Conservation (phyloP, 2,888 invertebrate genomes). For the Archips crataeganus region DNA sequence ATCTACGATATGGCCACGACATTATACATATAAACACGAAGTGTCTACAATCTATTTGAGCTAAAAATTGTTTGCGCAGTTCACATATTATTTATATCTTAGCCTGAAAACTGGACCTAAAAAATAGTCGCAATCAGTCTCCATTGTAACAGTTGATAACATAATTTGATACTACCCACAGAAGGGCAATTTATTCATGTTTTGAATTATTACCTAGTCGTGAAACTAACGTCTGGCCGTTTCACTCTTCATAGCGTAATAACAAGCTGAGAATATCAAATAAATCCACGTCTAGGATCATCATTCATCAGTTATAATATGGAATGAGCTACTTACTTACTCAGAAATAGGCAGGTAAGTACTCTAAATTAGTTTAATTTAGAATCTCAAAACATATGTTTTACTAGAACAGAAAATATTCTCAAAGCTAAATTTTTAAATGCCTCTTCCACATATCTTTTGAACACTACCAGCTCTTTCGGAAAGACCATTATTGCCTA, state of each 20-base stretch:
- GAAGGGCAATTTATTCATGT: conserved; percentile 33
- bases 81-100: not conserved
- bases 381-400: no score
- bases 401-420: no score
- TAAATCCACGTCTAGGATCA: conserved; percentile 3
- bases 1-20: no score
- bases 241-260: conserved; percentile 11
- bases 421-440: no score
- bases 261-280: conserved; percentile 17
- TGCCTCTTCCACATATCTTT: no score
- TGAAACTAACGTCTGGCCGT: conserved; percentile 14
- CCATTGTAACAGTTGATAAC: conserved; percentile 26
- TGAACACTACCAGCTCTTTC: no score
- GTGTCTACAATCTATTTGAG: no score
- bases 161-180: conserved; percentile 34
- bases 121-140: conserved; percentile 30
- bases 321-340: not conserved
- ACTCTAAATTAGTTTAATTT: no score
- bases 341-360: no score
- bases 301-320: conserved; percentile 2
- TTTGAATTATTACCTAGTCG: conserved; percentile 23
- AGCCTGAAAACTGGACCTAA: not conserved
- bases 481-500: no score
- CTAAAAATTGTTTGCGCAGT: not conserved
- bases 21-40: no score